phyloP scores from a whole-genome alignment of 2,797 vertebrate species.

The Salarias fasciatus region DNA sequence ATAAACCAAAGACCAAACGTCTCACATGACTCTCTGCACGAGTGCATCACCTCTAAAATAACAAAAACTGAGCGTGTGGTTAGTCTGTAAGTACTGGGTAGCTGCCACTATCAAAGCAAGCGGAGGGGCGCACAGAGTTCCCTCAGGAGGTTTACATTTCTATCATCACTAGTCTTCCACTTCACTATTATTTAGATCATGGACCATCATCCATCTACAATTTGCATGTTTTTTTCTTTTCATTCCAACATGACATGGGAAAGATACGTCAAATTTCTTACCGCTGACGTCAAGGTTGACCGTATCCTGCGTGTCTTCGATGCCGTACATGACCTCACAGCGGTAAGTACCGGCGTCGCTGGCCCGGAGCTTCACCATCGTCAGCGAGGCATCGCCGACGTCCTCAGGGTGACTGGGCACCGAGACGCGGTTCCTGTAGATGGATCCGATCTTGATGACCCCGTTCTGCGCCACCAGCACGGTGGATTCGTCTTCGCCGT shows the following conservation, averaged over 20 bases:
- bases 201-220: conserved; percentile 25
- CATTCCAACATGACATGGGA: conserved; percentile 20
- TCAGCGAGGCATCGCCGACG: conserved; percentile 91
- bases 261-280: conserved; percentile 72
- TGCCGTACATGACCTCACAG: conserved; percentile 95
- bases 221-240: conserved; percentile 19
- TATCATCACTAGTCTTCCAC: conserved; percentile 52
- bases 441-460: conserved; percentile 91
- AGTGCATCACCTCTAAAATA: conserved; percentile 49
- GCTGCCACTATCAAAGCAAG: conserved; percentile 57
- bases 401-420: conserved; percentile 91
- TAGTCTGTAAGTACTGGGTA: conserved; percentile 58
- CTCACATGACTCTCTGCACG: conserved; percentile 20
- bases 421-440: conserved; percentile 90
- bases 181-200: conserved; percentile 56
- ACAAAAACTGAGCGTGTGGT: conserved; percentile 49
- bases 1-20: conserved; percentile 11
- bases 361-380: conserved; percentile 90
- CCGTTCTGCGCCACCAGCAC: conserved; percentile 94
- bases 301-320: conserved; percentile 91
- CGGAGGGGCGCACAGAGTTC: conserved; percentile 35
- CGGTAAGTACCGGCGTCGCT: conserved; percentile 95
- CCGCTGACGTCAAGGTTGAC: conserved; percentile 89
- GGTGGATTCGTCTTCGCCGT: conserved; percentile 85
- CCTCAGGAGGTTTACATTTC: conserved; percentile 55